Evolutionary conservation across 2,888 invertebrate genomes (phyloP).

Genomic region (Taphrorychus bicolor): DNA sequence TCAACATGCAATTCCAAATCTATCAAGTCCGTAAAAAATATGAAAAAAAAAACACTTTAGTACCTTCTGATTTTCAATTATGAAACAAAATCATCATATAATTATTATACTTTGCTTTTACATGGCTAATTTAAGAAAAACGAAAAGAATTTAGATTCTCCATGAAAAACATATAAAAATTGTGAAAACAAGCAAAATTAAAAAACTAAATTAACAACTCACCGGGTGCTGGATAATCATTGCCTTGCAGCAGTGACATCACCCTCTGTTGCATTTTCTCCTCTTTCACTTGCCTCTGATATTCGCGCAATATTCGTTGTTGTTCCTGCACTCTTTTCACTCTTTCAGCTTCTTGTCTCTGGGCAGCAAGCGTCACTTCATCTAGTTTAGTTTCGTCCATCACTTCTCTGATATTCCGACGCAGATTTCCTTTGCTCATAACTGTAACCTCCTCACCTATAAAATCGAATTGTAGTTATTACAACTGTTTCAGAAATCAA

Average conservation of each 20-base stretch:
- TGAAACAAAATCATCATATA: too few species aligned
- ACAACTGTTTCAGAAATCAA: too few species aligned
- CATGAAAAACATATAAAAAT: too few species aligned
- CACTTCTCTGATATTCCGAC: constrained; percentile 90
- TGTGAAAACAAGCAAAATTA: too few species aligned
- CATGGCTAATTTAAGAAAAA: too few species aligned
- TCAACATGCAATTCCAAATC: too few species aligned
- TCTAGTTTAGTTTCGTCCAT: constrained; percentile 93
- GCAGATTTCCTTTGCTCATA: constrained; percentile 61
- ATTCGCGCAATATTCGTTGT: constrained; percentile 81
- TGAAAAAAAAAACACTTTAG: not conserved
- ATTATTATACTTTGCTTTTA: too few species aligned
- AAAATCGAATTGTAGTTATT: too few species aligned
- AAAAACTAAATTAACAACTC: constrained; percentile 5
- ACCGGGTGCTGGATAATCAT: constrained; percentile 58
- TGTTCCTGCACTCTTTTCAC: constrained; percentile 85
- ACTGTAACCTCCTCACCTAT: constrained; percentile 51
- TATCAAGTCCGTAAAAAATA: not conserved
- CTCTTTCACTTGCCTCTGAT: constrained; percentile 79
- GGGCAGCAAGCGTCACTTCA: constrained; percentile 90
- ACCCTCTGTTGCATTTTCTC: constrained; percentile 76
- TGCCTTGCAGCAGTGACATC: constrained; percentile 75
- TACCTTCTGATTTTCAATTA: too few species aligned
- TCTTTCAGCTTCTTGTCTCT: constrained; percentile 90
- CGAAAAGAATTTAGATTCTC: too few species aligned